Conservation (phyloP, 2,113 vertebrate species). For the Nerophis lumbriciformis region DNA sequence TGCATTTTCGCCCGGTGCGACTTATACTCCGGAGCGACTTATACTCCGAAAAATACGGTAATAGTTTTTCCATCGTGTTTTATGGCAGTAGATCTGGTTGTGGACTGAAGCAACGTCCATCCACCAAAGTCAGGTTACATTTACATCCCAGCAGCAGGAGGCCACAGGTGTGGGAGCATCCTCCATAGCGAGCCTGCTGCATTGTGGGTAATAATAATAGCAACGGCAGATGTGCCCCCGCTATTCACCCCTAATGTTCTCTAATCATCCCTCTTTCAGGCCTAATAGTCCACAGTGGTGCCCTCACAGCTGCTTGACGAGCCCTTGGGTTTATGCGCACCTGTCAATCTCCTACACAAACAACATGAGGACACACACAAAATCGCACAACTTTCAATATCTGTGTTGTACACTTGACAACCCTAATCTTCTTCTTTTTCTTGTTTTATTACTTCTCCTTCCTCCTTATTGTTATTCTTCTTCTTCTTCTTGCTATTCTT, state of each 20-base stretch:
- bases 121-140: no score
- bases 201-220: slow-evolving; percentile 74
- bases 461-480: no score
- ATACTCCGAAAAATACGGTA: no score
- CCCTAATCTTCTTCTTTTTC: no score
- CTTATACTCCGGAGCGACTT: no score
- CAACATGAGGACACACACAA: neutral
- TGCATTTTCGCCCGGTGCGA: no score
- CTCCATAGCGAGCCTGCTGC: slow-evolving; percentile 47
- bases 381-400: slow-evolving; percentile 11
- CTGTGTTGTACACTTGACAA: neutral
- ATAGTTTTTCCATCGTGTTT: no score
- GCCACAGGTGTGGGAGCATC: slow-evolving; percentile 71
- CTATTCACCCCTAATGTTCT: slow-evolving; percentile 75
- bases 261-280: slow-evolving; percentile 74
- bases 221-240: slow-evolving; percentile 65
- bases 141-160: slow-evolving; percentile 49
- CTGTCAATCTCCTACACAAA: slow-evolving; percentile 66
- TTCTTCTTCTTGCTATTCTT: no score
- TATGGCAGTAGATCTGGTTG: no score
- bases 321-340: slow-evolving; percentile 51
- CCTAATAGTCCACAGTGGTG: slow-evolving; percentile 73
- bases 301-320: slow-evolving; percentile 71
- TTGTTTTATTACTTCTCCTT: no score
- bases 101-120: no score